A percentile compares a stretch with the other conserved stretches of the same genome.
Conservation (phyloP, 2,888 invertebrate species). For the Ophraella communa region DNA sequence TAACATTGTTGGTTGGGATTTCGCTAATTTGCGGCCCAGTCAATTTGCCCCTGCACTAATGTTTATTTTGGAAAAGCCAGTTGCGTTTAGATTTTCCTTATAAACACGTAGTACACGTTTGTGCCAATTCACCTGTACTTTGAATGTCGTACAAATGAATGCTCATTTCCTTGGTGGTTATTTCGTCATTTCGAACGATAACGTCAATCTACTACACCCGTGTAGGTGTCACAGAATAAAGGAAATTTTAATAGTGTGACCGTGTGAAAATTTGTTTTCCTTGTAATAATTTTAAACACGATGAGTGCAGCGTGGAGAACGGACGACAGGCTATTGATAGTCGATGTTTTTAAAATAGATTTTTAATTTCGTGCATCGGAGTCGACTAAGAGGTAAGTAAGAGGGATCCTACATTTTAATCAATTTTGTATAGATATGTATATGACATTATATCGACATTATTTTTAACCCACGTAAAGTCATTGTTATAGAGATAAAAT, state of each 20-base stretch:
- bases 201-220: neutral
- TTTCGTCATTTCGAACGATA: neutral
- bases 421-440: neutral
- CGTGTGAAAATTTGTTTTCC: neutral
- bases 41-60: slow-evolving; percentile 22
- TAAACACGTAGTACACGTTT: neutral
- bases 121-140: slow-evolving; percentile 16
- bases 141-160: slow-evolving; percentile 11
- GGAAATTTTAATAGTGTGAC: slow-evolving; percentile 27
- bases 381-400: slow-evolving; percentile 5
- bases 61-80: slow-evolving; percentile 22
- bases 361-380: slow-evolving; percentile 5
- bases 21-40: too few relatives aligned
- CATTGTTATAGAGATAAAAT: too few relatives aligned
- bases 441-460: too few relatives aligned
- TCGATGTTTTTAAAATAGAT: slow-evolving; percentile 43
- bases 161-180: neutral
- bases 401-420: neutral
- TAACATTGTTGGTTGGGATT: too few relatives aligned
- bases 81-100: slow-evolving; percentile 19
- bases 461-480: neutral
- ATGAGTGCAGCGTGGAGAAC: slow-evolving; percentile 43
- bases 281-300: too few relatives aligned
- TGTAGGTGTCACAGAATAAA: neutral
- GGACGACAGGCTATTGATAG: slow-evolving; percentile 42